Evolutionary conservation across 2,797 vertebrate genomes (phyloP), one percentile per base, ranked within the genome.

Genomic region (Denticeps clupeoides): DNA sequence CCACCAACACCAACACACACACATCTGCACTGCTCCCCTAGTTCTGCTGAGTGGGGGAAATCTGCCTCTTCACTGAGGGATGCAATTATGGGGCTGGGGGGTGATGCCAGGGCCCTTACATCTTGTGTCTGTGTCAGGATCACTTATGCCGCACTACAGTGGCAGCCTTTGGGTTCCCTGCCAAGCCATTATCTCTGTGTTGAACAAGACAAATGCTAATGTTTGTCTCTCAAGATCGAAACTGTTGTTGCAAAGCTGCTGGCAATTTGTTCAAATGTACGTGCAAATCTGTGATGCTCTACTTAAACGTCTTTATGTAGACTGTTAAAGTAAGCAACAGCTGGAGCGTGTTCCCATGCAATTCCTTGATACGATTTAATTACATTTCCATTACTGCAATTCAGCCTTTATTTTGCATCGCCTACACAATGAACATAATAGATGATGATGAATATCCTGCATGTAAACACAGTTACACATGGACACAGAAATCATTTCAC

Each of bases 121-220:
- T 62, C 56, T 56, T 51, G 41, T 26, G 45, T 29, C 25, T 5
- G 52, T 56, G 60, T 67, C 55, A 51, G 49, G 46, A 54, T 51
- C 60, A 52, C 59, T 60, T 60, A 59, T 33, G 18, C 10, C 16
- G 28, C 29, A 37, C 40, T 26, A 51, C 51, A 47, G 41, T 59
- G 23, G 37, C 45, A 29, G 44, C 32, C 49, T 47, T 22, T 11
- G 46, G 41, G 9, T 41, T 22, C 35, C 31, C 55, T 47, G 48
- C 59, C 64, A 60, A 49, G 35, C 49, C 51, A 63, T 64, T 64
- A 66, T 62, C 55, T 54, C 46, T 8, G 55, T 51, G 57, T 62
- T 64, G 59, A 64, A 62, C 55, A 67, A 63, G 63, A 64, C 55
- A 41, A 61, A 68, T 51, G 55, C 63, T 63, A 61, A 71, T 68